Evolutionary conservation across 2,888 invertebrate species (phyloP).

Genomic region (Bellardia bayeri): DNA sequence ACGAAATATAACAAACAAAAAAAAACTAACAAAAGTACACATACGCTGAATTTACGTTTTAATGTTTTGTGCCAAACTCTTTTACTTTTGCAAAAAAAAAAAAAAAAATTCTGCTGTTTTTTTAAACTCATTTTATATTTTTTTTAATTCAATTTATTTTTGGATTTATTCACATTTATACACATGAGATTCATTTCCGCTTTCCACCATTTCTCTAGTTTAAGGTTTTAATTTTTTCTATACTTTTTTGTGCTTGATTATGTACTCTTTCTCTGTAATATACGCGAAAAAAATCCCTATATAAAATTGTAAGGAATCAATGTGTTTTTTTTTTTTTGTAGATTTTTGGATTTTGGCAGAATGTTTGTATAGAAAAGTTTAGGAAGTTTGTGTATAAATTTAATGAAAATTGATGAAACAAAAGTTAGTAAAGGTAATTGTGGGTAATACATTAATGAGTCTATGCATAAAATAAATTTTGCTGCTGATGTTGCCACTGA

Average conservation of each 20-base stretch:
- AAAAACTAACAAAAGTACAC: constrained; percentile 48
- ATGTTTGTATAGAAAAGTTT: constrained; percentile 57
- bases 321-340: constrained; percentile 34
- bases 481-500: constrained; percentile 27
- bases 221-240: constrained; percentile 51
- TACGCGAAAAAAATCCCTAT: constrained; percentile 62
- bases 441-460: constrained; percentile 82
- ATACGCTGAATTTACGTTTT: constrained; percentile 66
- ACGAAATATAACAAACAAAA: not conserved
- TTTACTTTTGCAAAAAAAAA: constrained; percentile 17
- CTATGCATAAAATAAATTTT: constrained; percentile 52
- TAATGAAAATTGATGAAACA: constrained; percentile 84
- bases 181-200: constrained; percentile 82
- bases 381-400: constrained; percentile 74
- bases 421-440: constrained; percentile 83
- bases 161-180: constrained; percentile 84
- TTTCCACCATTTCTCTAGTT: constrained; percentile 53
- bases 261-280: constrained; percentile 42
- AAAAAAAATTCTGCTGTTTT: not conserved
- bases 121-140: constrained; percentile 61
- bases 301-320: constrained; percentile 70
- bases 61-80: constrained; percentile 56
- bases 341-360: constrained; percentile 41
- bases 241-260: constrained; percentile 56
- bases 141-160: constrained; percentile 84